These are phyloP conservation scores for Caenorhabditis sp. DNA, from an alignment of 2,888 invertebrate genomes.

Conservation along the genomic window DNA sequence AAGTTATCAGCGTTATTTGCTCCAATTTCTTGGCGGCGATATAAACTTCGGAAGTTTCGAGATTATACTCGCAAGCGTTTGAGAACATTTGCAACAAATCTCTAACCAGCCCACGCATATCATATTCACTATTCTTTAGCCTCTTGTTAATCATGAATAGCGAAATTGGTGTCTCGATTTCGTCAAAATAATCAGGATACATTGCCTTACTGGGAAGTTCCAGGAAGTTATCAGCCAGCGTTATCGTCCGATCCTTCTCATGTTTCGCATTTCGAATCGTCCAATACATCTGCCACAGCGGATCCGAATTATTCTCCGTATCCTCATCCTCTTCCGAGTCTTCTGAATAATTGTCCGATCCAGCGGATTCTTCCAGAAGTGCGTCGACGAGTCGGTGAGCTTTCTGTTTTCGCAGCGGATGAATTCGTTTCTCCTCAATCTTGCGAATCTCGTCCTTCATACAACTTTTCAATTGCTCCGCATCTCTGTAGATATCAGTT, in stretches of 20 bases:
- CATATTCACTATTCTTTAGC: slow-evolving; percentile 71
- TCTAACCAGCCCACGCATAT: slow-evolving; percentile 84
- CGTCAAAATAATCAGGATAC: slow-evolving; percentile 96
- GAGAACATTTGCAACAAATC: slow-evolving; percentile 84
- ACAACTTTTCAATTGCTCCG: slow-evolving; percentile 83
- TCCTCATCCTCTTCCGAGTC: slow-evolving; percentile 77
- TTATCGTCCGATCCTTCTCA: slow-evolving; percentile 72
- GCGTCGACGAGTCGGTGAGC: slow-evolving; percentile 53
- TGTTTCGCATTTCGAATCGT: slow-evolving; percentile 74
- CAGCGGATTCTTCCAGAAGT: slow-evolving; percentile 54
- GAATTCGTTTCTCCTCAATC: slow-evolving; percentile 39
- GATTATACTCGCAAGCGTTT: slow-evolving; percentile 90
- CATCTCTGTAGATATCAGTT: slow-evolving; percentile 91
- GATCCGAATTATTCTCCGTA: slow-evolving; percentile 73
- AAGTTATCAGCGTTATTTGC: slow-evolving; percentile 49
- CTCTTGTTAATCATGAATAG: slow-evolving; percentile 82
- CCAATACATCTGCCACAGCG: slow-evolving; percentile 86
- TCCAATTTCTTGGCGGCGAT: slow-evolving; percentile 83
- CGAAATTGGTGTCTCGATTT: slow-evolving; percentile 93
- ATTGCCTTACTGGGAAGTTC: slow-evolving; percentile 82
- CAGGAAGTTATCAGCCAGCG: slow-evolving; percentile 90
- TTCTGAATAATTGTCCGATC: slow-evolving; percentile 74
- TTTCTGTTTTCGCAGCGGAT: slow-evolving; percentile 37
- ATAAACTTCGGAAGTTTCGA: slow-evolving; percentile 82
- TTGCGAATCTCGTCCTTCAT: slow-evolving; percentile 41